Base-by-base conservation (phyloP, 2,888 invertebrate genomes). In the Xestobium rufovillosum region DNA sequence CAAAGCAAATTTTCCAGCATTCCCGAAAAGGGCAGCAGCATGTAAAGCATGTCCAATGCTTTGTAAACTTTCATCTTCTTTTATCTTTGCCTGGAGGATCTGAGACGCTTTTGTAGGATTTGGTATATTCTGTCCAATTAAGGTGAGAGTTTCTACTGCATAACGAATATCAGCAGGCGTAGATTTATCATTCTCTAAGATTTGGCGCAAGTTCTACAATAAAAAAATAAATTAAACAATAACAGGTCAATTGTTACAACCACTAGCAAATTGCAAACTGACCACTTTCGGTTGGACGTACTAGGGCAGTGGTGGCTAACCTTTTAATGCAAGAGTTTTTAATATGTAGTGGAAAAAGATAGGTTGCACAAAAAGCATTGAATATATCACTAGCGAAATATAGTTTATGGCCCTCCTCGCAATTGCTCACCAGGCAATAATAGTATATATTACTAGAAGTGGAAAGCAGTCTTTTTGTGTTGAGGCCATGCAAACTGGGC, bases 21-120 rank as follows among this genome's bases (percentile, higher is more conserved):
- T 73, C 1, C 77, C 76, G 48, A 92, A 68, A 45, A 81, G 75
- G 28, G 85, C 71, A n/a, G 89, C 88, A 33, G 87, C 73, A 39
- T 82, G 80, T 51, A 95, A 85, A 17, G 84, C 80, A 57, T 88
- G 86, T 0, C 86, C 92, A 43, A 92, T 74, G 56, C 86, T 91
- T 15, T 45, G 43, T 4, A 65, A 46, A 42, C 81, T 80, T 55
- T 90, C 89, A 66, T 94, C 92, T 53, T 84, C 85, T 60, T 89
- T 91, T 42, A 94, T 65, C 43, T 80, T 69, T 41, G 80, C 78
- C 55, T 85, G 78, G 19, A 92, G 66, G 45, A 78, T 75, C 60
- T 83, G 83, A 1, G 78, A 69, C 13, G 84, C 68, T 60, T 84
- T 86, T 14, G 75, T 71, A 28, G 75, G 73, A 51, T 80, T 79